Base-by-base conservation (phyloP, 2,797 vertebrate genomes). In the Poecilia wingei region DNA sequence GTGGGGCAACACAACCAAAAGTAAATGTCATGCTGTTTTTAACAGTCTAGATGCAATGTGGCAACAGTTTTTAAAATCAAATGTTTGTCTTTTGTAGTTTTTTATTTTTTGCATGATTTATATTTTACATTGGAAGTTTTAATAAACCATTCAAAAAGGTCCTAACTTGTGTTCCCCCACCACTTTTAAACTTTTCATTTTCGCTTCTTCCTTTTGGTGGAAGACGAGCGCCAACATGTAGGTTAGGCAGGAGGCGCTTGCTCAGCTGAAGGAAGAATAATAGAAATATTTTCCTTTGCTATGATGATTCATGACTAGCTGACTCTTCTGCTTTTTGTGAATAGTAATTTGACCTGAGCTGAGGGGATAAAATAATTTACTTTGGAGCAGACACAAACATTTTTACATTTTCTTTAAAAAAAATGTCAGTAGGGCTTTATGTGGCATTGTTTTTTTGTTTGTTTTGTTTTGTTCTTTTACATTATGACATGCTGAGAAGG, bases 141-240 rank as follows among this genome's bases (percentile, higher is more conserved):
- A 85, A 85, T 90, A 89, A 91, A 88, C 5, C 22, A 41, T 22
- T 77, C 0, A 4, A 72, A 84, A 2, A 33, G 1, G 2, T 51
- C 3, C n/a, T 0, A 13, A 31, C 2, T 10, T 45, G 20, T 80
- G 25, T 53, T 3, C 9, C 1, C 7, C 20, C 20, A 5, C 18
- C 18, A 22, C 49, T 22, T 7, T 51, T 22, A 20, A 51, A 22
- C 2, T 2, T 39, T 66, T 64, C 18, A 31, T 31, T 7, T n/a
- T 16, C 28, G 8, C 25, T 36, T 36, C 45, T 39, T 41, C 39
- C 31, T 28, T 20, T 75, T 79, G 14, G 9, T 36, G 20, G 61
- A 39, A 66, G n/a, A 76, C 85, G 82, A 81, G 88, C 28, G 33
- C 70, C 43, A 43, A 83, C 86, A 86, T 66, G 86, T 75, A 51